phyloP scores from a whole-genome alignment of 2,113 vertebrate species.

The Lampris incognitus region DNA sequence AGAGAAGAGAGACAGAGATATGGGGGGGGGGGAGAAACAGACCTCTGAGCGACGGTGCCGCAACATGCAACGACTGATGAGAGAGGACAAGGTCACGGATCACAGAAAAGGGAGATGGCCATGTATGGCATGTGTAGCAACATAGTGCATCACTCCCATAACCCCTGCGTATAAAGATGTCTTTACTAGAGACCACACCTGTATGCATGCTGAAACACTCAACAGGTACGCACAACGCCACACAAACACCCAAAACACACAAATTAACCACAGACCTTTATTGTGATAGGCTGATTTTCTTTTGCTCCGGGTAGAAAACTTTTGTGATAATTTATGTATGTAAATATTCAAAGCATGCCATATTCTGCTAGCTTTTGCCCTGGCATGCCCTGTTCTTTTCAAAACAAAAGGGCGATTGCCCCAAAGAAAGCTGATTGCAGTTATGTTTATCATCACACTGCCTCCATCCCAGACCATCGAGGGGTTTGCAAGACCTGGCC shows the following conservation, averaged over 20 bases:
- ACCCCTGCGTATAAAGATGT: neutral
- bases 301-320: conserved; percentile 21
- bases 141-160: conserved; percentile 43
- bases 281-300: conserved; percentile 36
- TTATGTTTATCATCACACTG: conserved; percentile 53
- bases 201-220: conserved; percentile 7
- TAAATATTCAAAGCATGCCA: conserved; percentile 43
- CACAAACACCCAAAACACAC: neutral
- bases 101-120: conserved; percentile 60
- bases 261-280: no score
- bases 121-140: conserved; percentile 57
- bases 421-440: conserved; percentile 41
- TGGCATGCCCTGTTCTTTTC: neutral
- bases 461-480: conserved; percentile 32
- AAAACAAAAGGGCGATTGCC: conserved; percentile 12
- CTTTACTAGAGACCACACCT: conserved; percentile 38
- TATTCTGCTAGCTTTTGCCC: conserved; percentile 31
- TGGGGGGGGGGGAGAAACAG: conserved; percentile 24
- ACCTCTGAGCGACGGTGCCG: conserved; percentile 63
- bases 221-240: conserved; percentile 22
- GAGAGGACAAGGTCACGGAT: conserved; percentile 78
- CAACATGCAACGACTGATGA: conserved; percentile 71
- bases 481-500: conserved; percentile 61
- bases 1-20: conserved; percentile 20
- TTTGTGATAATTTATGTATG: conserved; percentile 50